Percentiles rank a stretch among this genome's conserved stretches.
These are phyloP conservation scores for Clarias macrocephalus DNA, from an alignment of 2,113 vertebrate genomes.

Conservation along the genomic window DNA sequence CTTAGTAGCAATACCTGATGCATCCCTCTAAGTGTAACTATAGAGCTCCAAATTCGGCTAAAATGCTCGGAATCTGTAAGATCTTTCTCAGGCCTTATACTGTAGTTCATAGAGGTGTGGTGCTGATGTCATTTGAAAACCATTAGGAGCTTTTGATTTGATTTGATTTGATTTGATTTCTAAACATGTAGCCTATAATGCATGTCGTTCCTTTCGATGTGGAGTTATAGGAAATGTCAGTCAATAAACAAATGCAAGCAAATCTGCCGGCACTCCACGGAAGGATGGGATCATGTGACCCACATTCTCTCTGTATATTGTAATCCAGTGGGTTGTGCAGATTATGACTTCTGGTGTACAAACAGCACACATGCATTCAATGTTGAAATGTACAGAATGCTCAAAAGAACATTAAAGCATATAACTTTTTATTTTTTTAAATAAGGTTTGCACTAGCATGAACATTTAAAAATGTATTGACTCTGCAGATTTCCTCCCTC, in stretches of 20 bases:
- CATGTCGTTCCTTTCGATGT: neutral
- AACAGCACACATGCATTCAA: neutral
- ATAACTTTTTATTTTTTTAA: too few relatives aligned
- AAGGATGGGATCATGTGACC: neutral
- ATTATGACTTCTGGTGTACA: neutral
- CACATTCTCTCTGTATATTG: neutral
- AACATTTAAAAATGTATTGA: too few relatives aligned
- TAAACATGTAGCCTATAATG: neutral
- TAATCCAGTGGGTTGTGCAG: neutral
- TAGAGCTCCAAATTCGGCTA: neutral
- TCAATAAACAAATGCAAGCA: neutral
- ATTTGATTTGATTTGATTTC: neutral
- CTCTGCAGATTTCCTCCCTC: too few relatives aligned
- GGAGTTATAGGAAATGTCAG: neutral
- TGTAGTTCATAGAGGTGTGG: neutral
- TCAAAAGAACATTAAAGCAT: too few relatives aligned
- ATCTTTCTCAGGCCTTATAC: neutral
- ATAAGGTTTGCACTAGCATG: too few relatives aligned
- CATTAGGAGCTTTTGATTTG: neutral
- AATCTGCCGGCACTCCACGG: neutral
- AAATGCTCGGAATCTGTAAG: neutral
- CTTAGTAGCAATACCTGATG: neutral
- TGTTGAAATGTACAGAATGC: neutral
- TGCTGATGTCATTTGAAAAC: neutral
- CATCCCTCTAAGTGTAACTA: neutral